Evolutionary conservation across 2,113 vertebrate species (phyloP).

Genomic region (Rynchops niger): DNA sequence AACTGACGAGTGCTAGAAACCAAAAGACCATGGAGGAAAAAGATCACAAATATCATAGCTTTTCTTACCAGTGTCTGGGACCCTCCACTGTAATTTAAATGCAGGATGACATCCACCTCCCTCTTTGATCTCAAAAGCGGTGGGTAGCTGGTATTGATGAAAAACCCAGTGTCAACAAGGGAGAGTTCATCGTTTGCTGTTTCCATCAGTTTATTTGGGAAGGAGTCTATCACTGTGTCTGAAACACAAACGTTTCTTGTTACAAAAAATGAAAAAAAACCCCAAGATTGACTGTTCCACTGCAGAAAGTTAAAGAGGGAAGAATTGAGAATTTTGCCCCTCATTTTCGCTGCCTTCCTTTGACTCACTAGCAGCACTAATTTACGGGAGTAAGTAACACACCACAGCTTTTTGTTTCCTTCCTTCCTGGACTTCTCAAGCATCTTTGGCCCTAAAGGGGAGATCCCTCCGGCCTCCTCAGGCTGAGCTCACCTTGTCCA

Average conservation of each 20-base stretch:
- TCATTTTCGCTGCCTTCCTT: neutral
- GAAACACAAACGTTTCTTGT: constrained; percentile 36
- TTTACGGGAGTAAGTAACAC: neutral
- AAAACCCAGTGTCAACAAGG: constrained; percentile 77
- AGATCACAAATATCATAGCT: neutral
- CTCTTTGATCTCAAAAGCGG: constrained; percentile 70
- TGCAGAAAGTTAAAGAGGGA: neutral
- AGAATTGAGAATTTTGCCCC: neutral
- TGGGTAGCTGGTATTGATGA: constrained; percentile 79
- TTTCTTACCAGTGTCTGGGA: constrained; percentile 64
- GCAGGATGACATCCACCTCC: constrained; percentile 75
- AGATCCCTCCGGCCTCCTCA: neutral
- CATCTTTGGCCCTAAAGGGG: neutral
- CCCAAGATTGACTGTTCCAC: neutral
- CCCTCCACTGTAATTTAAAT: constrained; percentile 69
- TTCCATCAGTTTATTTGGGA: constrained; percentile 73
- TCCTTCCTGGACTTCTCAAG: neutral
- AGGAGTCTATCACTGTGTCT: constrained; percentile 70
- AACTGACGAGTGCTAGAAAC: neutral
- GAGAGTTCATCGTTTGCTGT: constrained; percentile 67
- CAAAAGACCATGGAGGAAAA: neutral
- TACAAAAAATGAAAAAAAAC: neutral
- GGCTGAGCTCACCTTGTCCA: neutral
- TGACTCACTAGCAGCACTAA: neutral
- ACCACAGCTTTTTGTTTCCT: neutral